These are phyloP conservation scores for Ceyx margarethae DNA, from an alignment of 2,113 vertebrate genomes.

Conservation along the genomic window DNA sequence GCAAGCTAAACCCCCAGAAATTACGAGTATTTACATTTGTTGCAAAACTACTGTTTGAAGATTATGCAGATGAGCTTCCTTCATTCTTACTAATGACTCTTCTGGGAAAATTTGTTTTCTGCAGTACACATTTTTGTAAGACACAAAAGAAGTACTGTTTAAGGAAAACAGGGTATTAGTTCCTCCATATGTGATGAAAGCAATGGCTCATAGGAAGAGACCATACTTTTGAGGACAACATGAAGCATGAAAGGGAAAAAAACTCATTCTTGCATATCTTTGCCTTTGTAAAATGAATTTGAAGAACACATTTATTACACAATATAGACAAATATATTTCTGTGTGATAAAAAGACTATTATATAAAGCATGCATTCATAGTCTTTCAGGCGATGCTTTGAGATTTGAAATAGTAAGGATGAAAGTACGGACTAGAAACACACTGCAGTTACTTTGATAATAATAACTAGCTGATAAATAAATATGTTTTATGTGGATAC, in stretches of 20 bases:
- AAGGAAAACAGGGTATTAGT: background rate
- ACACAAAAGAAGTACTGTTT: background rate
- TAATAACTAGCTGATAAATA: background rate
- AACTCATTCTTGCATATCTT: background rate
- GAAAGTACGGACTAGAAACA: background rate
- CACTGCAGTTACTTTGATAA: background rate
- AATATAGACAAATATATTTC: background rate
- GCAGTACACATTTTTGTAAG: background rate
- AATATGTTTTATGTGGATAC: background rate
- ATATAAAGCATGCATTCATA: background rate
- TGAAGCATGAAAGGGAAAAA: background rate
- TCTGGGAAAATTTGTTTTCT: background rate
- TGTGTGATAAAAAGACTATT: background rate
- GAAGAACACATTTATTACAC: background rate
- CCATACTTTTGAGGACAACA: background rate
- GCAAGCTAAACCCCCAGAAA: background rate
- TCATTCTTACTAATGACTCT: background rate
- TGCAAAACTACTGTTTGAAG: background rate
- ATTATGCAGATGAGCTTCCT: background rate
- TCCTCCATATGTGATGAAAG: conserved; percentile 19
- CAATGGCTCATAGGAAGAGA: background rate
- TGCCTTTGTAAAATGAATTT: background rate
- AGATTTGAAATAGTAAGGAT: background rate
- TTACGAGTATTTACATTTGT: background rate
- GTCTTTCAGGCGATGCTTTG: background rate